Conservation (phyloP, 2,113 vertebrate genomes). For the Delphinus delphis region DNA sequence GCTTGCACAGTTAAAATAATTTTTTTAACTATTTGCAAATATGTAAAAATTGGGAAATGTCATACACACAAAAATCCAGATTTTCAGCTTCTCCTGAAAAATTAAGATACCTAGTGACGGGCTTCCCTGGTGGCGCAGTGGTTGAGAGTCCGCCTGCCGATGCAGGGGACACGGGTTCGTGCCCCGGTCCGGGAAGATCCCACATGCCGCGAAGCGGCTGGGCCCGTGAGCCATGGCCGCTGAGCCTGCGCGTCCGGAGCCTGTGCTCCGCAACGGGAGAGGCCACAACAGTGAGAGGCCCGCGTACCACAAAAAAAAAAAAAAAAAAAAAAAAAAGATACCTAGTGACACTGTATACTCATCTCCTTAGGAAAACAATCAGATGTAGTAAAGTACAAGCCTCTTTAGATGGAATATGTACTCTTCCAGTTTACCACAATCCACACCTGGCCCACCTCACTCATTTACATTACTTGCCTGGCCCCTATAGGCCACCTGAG, state of each 20-base stretch:
- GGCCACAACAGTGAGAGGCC: too few species aligned
- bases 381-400: background rate
- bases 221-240: too few species aligned
- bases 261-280: too few species aligned
- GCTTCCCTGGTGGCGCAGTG: too few species aligned
- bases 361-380: background rate
- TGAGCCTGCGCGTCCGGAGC: too few species aligned
- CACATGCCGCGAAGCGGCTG: too few species aligned
- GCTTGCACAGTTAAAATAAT: too few species aligned
- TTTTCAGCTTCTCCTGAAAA: conserved; percentile 19
- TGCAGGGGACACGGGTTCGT: too few species aligned
- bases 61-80: background rate
- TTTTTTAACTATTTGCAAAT: background rate
- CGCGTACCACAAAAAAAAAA: too few species aligned
- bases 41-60: background rate
- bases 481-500: background rate
- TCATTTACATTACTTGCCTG: background rate
- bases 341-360: background rate
- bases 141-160: too few species aligned
- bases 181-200: too few species aligned
- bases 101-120: background rate
- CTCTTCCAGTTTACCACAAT: background rate
- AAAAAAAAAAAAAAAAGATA: too few species aligned
- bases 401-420: background rate
- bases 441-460: background rate